A percentile compares a stretch with the other conserved stretches of the same genome.
Evolutionary conservation across 37 sponge, comb jelly and placozoan species (phyloP).

Genomic region (Chondrilla cf. caribensis): DNA sequence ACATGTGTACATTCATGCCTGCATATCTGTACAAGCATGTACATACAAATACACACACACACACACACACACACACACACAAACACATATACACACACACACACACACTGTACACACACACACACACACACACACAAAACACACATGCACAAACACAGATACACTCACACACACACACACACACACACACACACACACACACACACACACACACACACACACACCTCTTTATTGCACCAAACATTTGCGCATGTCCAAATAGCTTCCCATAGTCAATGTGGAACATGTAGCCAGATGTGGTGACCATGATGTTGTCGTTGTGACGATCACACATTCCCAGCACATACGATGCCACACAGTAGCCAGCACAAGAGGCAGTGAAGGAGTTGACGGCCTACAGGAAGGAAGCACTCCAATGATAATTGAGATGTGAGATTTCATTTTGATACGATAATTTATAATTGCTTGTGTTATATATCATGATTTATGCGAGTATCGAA

Average conservation of each 20-base stretch:
- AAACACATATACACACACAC: constrained; percentile 8
- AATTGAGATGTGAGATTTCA: no score
- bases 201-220: no score
- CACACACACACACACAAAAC: not conserved
- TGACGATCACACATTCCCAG: constrained; percentile 90
- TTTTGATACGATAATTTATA: no score
- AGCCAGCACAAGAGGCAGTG: constrained; percentile 91
- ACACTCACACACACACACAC: no score
- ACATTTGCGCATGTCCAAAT: constrained; percentile 91
- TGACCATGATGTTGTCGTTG: constrained; percentile 95
- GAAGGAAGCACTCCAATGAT: not conserved
- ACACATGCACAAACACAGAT: no score
- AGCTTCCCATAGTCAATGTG: constrained; percentile 93
- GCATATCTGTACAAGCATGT: not conserved
- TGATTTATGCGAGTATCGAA: no score
- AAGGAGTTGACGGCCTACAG: constrained; percentile 80
- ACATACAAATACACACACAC: constrained; percentile 12
- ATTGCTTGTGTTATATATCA: no score
- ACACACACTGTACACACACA: constrained; percentile 6
- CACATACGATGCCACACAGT: constrained; percentile 93
- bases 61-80: constrained; percentile 10
- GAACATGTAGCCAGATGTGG: constrained; percentile 83
- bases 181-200: no score
- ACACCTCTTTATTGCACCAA: constrained; percentile 81
- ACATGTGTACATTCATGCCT: not conserved